Evolutionary conservation across 2,888 invertebrate species (phyloP).

Genomic region (Apamea monoglypha): DNA sequence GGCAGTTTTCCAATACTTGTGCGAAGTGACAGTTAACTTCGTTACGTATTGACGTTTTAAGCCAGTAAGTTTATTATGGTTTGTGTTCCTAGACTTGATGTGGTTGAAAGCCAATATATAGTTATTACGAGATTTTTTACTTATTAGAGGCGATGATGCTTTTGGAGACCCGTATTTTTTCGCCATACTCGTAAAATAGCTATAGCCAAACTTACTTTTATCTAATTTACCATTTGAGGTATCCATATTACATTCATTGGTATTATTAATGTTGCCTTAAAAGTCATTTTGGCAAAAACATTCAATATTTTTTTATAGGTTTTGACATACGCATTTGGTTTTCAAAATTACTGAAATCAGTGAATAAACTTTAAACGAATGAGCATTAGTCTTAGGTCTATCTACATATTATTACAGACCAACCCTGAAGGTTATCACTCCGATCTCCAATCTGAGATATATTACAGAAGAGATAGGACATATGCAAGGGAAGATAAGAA

Average conservation of each 20-base stretch:
- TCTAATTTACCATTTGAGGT: background rate
- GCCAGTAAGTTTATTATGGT: constrained; percentile 47
- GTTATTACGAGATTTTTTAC: background rate
- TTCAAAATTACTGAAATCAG: background rate
- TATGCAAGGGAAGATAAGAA: constrained; percentile 47
- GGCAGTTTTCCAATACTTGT: constrained; percentile 59
- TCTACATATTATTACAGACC: background rate
- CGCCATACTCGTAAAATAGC: background rate
- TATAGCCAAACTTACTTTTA: background rate
- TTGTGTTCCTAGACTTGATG: constrained; percentile 20
- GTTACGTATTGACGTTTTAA: constrained; percentile 56
- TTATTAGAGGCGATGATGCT: background rate
- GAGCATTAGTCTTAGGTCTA: background rate
- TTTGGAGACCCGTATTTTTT: background rate
- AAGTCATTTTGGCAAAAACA: background rate
- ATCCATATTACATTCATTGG: background rate
- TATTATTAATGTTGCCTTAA: background rate
- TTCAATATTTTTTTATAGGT: background rate
- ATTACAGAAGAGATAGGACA: constrained; percentile 51
- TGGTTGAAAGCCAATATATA: background rate
- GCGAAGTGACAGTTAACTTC: constrained; percentile 55
- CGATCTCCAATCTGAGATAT: constrained; percentile 53
- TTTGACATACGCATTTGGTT: background rate
- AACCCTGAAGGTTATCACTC: constrained; percentile 45
- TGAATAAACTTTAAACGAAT: background rate